phyloP scores from a whole-genome alignment of 2,113 vertebrate genomes.

The Orientallactaga bullata region DNA sequence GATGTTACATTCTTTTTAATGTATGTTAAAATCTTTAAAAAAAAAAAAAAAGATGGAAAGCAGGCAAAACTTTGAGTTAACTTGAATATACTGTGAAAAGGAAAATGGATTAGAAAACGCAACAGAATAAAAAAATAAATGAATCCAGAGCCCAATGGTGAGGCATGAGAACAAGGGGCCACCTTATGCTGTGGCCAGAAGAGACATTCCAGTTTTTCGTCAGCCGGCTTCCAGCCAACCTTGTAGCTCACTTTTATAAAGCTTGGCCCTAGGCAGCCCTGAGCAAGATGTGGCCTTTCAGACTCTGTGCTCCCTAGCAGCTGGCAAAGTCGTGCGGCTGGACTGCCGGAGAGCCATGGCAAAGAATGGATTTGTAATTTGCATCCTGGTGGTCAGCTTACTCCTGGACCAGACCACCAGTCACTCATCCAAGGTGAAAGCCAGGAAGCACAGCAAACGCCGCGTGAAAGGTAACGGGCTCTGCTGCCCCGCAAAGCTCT shows the following conservation, averaged over 20 bases:
- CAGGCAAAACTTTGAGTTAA: not conserved
- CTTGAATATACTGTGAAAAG: constrained; percentile 10
- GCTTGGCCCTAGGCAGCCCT: constrained; percentile 64
- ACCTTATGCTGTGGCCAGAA: constrained; percentile 81
- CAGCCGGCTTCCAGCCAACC: constrained; percentile 83
- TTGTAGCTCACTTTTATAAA: constrained; percentile 82
- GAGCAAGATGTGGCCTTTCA: constrained; percentile 59
- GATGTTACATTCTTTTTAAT: not conserved
- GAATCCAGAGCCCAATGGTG: constrained; percentile 17
- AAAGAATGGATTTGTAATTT: constrained; percentile 82
- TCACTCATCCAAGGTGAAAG: constrained; percentile 84
- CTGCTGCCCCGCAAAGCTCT: not conserved
- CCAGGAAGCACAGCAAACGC: constrained; percentile 89
- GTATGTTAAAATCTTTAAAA: not conserved
- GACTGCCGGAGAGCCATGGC: constrained; percentile 83
- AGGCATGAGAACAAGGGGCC: constrained; percentile 83
- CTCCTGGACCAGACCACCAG: constrained; percentile 86
- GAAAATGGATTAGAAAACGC: constrained; percentile 60
- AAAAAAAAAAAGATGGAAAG: not conserved
- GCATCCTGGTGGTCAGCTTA: constrained; percentile 85
- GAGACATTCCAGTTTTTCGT: constrained; percentile 75
- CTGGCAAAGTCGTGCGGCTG: constrained; percentile 10
- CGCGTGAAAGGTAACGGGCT: constrained; percentile 88
- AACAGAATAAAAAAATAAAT: constrained; percentile 50
- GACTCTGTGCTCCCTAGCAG: constrained; percentile 10